Conservation (phyloP, 2,888 invertebrate genomes). For the Drosophila infuscata region DNA sequence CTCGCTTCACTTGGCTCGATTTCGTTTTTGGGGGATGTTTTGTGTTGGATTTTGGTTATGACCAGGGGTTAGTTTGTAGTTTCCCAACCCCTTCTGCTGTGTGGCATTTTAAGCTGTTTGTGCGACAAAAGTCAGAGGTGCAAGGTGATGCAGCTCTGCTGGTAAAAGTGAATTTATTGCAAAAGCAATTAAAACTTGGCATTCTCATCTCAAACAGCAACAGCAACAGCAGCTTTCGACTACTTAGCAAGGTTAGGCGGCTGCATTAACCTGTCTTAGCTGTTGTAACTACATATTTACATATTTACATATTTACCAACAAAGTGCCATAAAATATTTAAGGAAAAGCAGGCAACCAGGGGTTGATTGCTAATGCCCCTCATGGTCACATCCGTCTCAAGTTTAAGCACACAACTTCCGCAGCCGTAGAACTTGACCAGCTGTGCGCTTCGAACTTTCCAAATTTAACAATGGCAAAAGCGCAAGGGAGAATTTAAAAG, state of each 20-base stretch:
- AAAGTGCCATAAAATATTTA: constrained; percentile 55
- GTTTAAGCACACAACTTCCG: constrained; percentile 43
- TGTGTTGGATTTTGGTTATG: constrained; percentile 28
- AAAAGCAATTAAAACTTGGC: constrained; percentile 45
- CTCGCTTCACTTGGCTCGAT: constrained; percentile 6
- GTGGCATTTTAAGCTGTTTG: constrained; percentile 18
- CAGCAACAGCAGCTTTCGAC: neutral
- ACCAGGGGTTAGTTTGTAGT: constrained; percentile 8
- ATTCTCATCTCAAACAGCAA: neutral
- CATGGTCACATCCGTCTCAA: constrained; percentile 24
- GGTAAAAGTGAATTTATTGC: constrained; percentile 23
- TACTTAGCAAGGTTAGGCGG: constrained; percentile 22
- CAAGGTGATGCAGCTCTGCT: constrained; percentile 9
- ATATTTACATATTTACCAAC: constrained; percentile 30
- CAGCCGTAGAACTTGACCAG: constrained; percentile 42
- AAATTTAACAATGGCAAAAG: constrained; percentile 49
- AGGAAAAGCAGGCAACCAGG: neutral
- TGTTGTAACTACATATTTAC: constrained; percentile 7
- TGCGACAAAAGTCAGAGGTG: constrained; percentile 19
- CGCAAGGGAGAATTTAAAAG: constrained; percentile 41
- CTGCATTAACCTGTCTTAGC: constrained; percentile 32
- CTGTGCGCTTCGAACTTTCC: constrained; percentile 49
- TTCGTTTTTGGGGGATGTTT: constrained; percentile 40
- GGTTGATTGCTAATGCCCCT: constrained; percentile 4
- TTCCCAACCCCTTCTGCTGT: neutral